A percentile compares a stretch with the other conserved stretches of the same genome.
These are phyloP conservation scores for Apodemia duryi DNA, from an alignment of 2,888 invertebrate species.

Conservation along the genomic window DNA sequence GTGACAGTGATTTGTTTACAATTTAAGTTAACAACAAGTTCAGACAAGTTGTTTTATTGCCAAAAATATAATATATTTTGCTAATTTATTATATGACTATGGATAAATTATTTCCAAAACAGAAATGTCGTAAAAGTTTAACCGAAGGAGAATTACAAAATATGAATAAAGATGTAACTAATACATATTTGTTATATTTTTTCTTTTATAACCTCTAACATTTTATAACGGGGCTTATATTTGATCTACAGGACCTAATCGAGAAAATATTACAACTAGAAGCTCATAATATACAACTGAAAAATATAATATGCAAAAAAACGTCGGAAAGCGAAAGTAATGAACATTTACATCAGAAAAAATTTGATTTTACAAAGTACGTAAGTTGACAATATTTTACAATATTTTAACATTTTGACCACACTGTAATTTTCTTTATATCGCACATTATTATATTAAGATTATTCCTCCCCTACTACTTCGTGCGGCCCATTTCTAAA, in stretches of 20 bases:
- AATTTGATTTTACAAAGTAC: slow-evolving; percentile 83
- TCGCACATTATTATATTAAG: too few relatives aligned
- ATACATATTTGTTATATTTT: background rate
- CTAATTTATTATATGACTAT: too few relatives aligned
- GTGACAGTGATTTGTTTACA: too few relatives aligned
- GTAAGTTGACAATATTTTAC: slow-evolving; percentile 28
- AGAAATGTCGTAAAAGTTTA: background rate
- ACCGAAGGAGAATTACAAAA: slow-evolving; percentile 13
- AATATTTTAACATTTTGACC: too few relatives aligned
- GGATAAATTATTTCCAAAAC: background rate
- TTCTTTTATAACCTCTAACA: slow-evolving; percentile 18
- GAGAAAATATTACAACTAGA: slow-evolving; percentile 85
- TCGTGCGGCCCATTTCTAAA: too few relatives aligned
- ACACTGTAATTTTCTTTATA: too few relatives aligned
- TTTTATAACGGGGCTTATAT: slow-evolving; percentile 22
- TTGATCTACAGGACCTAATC: slow-evolving; percentile 81
- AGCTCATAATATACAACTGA: slow-evolving; percentile 88
- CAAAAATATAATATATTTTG: too few relatives aligned
- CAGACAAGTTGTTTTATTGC: too few relatives aligned
- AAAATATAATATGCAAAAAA: slow-evolving; percentile 82
- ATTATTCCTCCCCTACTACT: too few relatives aligned
- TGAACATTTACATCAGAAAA: slow-evolving; percentile 44
- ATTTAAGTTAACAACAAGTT: too few relatives aligned
- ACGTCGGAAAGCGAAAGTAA: slow-evolving; percentile 40
- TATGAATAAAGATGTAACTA: slow-evolving; percentile 52